Conservation (phyloP, 2,113 vertebrate genomes). For the Gymnogyps californianus region DNA sequence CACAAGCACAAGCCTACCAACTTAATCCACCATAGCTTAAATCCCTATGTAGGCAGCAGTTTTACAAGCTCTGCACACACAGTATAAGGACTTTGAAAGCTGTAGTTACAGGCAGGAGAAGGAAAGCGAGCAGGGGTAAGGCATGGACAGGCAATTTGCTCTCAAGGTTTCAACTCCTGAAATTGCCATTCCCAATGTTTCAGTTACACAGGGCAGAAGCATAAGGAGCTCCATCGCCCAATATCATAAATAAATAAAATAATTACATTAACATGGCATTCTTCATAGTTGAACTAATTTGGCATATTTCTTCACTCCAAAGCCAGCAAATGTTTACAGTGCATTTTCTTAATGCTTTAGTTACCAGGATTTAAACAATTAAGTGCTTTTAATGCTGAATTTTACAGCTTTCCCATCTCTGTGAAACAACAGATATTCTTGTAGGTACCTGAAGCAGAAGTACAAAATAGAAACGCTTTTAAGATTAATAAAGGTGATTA, state of each 20-base stretch:
- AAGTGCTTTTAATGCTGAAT: neutral
- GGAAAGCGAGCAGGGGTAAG: neutral
- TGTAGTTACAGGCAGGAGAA: neutral
- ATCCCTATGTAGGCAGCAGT: rapidly evolving
- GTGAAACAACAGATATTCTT: neutral
- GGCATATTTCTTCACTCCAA: neutral
- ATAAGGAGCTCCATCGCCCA: neutral
- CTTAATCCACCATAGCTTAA: neutral
- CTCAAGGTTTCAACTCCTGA: neutral
- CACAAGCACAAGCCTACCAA: neutral
- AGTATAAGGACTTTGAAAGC: neutral
- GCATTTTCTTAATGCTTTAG: neutral
- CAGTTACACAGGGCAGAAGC: neutral
- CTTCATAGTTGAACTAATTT: neutral
- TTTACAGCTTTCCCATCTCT: neutral
- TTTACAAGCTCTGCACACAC: neutral
- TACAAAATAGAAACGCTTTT: neutral
- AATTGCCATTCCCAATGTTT: neutral
- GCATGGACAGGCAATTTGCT: neutral
- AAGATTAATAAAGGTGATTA: neutral
- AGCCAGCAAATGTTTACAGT: neutral
- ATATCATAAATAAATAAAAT: neutral
- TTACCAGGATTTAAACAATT: neutral
- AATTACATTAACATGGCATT: neutral
- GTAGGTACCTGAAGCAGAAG: neutral